phyloP scores from a whole-genome alignment of 2,797 vertebrate genomes.

The Cynodonichthys magdalenae region DNA sequence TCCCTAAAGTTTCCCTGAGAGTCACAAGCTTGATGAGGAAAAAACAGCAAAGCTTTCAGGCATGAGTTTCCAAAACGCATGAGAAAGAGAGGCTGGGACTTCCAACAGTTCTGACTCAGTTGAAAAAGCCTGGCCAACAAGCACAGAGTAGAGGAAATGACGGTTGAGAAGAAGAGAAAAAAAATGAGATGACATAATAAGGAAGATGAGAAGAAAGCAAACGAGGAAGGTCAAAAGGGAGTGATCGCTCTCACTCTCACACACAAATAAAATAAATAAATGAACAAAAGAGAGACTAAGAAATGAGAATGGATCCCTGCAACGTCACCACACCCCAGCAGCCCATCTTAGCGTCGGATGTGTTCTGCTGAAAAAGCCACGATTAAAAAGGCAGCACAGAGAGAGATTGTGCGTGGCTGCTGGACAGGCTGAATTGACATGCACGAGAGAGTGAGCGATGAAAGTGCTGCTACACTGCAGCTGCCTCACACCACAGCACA shows the following conservation, averaged over 20 bases:
- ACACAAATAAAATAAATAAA: no score
- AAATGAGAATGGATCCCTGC: constrained; percentile 23
- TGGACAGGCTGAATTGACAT: constrained; percentile 75
- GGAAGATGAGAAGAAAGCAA: constrained; percentile 17
- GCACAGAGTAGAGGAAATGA: constrained; percentile 8
- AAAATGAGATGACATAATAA: constrained; percentile 4
- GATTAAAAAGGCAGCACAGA: constrained; percentile 79
- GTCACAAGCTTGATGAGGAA: constrained; percentile 3
- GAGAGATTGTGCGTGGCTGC: constrained; percentile 73
- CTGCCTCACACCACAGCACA: constrained; percentile 67
- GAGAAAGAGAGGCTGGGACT: neutral
- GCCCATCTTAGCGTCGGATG: constrained; percentile 41
- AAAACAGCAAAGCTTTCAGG: neutral
- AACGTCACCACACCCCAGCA: constrained; percentile 34
- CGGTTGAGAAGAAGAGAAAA: neutral
- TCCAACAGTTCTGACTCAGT: constrained; percentile 8
- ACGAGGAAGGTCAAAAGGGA: constrained; percentile 7
- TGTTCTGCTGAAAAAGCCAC: constrained; percentile 60
- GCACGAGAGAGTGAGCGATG: constrained; percentile 64
- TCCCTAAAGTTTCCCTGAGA: constrained; percentile 18
- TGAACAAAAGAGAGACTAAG: constrained; percentile 1
- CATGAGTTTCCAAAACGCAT: neutral
- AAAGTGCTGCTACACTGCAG: constrained; percentile 71
- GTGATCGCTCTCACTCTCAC: no score
- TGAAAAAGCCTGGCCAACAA: constrained; percentile 10